Evolutionary conservation across 2,113 vertebrate species (phyloP).

Genomic region (Nestor notabilis): DNA sequence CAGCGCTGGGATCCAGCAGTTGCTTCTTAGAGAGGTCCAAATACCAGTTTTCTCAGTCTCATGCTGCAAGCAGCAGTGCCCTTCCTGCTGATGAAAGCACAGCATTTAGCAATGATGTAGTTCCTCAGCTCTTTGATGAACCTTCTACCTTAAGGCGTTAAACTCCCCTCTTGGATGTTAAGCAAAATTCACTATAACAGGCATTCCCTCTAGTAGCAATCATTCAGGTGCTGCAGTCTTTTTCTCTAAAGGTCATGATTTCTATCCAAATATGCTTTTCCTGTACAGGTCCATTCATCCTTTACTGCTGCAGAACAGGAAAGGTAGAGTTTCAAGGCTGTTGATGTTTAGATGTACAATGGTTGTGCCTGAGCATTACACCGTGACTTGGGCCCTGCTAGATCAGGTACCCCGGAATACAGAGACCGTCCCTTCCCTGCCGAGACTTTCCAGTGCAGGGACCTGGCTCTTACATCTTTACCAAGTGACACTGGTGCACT

Average conservation of each 20-base stretch:
- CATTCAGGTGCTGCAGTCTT: background rate
- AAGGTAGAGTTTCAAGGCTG: background rate
- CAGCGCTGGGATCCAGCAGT: background rate
- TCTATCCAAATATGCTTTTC: background rate
- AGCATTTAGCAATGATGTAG: background rate
- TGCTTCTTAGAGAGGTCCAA: background rate
- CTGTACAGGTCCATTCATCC: background rate
- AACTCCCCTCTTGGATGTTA: background rate
- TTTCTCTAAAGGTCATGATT: background rate
- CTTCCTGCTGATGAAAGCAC: background rate
- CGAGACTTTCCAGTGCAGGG: background rate
- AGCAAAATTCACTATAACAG: background rate
- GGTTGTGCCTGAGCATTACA: background rate
- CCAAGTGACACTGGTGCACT: background rate
- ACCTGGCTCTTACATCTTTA: background rate
- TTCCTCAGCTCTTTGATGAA: background rate
- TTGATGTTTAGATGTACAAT: background rate
- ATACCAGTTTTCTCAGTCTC: background rate
- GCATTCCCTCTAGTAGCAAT: background rate
- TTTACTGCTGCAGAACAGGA: background rate
- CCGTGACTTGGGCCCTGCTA: accelerated
- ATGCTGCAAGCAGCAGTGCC: background rate
- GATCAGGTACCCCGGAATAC: background rate
- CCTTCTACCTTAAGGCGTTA: background rate
- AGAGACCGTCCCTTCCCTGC: background rate